Conservation (phyloP, 2,797 vertebrate species). For the Sebastes alutus region DNA sequence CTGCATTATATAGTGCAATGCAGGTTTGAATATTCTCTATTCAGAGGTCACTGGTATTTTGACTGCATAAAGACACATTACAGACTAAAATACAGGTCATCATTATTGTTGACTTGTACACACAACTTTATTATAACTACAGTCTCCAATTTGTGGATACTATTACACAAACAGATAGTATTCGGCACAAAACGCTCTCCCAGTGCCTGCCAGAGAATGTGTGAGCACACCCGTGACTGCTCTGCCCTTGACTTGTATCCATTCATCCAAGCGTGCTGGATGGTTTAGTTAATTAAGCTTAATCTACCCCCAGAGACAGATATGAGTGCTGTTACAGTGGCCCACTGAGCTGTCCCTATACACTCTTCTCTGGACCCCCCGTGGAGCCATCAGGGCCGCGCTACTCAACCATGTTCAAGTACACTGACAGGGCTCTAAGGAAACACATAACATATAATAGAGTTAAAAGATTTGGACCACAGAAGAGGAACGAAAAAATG, state of each 20-base stretch:
- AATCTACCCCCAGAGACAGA: slow-evolving; percentile 80
- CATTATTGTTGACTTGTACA: neutral
- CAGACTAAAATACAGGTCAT: neutral
- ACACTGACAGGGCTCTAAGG: slow-evolving; percentile 50
- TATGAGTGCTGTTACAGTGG: slow-evolving; percentile 76
- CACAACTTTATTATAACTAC: slow-evolving; percentile 12
- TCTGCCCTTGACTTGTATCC: slow-evolving; percentile 82
- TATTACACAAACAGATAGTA: neutral
- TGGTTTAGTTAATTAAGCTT: slow-evolving; percentile 84
- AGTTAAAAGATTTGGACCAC: slow-evolving; percentile 21
- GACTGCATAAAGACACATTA: neutral
- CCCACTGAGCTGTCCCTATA: slow-evolving; percentile 66
- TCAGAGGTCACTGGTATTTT: neutral
- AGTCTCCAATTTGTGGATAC: neutral
- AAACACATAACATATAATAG: slow-evolving; percentile 30
- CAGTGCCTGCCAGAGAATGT: slow-evolving; percentile 52
- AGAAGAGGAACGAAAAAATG: neutral
- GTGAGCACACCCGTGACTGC: slow-evolving; percentile 66
- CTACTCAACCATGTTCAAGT: slow-evolving; percentile 57
- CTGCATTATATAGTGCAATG: neutral
- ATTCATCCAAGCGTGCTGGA: slow-evolving; percentile 78
- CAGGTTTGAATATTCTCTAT: neutral
- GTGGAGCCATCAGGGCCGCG: slow-evolving; percentile 52
- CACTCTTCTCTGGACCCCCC: slow-evolving; percentile 61
- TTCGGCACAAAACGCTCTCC: slow-evolving; percentile 27